Evolutionary conservation across 2,113 vertebrate species (phyloP), one percentile per base, ranked within the genome.

Genomic region (Ancistrus triradiatus): DNA sequence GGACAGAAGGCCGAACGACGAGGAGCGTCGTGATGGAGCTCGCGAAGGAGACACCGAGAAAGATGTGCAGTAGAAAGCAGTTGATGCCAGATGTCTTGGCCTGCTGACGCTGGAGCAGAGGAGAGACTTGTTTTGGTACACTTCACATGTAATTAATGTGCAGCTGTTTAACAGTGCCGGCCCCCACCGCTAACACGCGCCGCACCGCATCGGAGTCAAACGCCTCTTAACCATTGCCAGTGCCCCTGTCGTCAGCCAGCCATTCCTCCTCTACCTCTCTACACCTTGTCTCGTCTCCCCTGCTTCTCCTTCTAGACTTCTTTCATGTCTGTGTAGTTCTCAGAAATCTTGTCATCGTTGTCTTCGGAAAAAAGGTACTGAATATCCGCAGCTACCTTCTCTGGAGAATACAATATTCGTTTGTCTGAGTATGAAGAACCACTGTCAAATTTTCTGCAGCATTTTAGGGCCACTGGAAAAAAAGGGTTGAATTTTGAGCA

Each of bases 101-200:
- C 52, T 48, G 67, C 64, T 66, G 47, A 69, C 27, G 66, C 66
- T 56, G 66, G 61, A 73, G 61, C 37, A 64, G 65, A 59, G 31
- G 66, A 68, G 89, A 90, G 86, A 84, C 85, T 84, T 86, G 88
- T 88, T 88, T 87, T 88, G 89, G 88, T 91, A 85, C 87, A 85
- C 86, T 89, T 91, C 90, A 90, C 87, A 88, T 90, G 91, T 90
- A 91, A 91, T 93, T 91, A 93, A 88, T 86, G 80, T 88, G 76
- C 89, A 91, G 89, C 88, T 91, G 89, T 90, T 87, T 88, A 76
- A 76, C 75, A 82, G 82, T 88, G 85, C 84, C 81, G 78, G 81
- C 85, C 86, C 88, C 83, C 28, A 53, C 62, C 38, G 74, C 43
- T 66, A 63, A 42, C 15, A 59, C 63, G 51, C 69, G 64, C 72